A percentile compares a stretch with the other conserved stretches of the same genome.
These are phyloP conservation scores for Stenoptilia bipunctidactyla DNA, from an alignment of 2,888 invertebrate species.

Conservation along the genomic window DNA sequence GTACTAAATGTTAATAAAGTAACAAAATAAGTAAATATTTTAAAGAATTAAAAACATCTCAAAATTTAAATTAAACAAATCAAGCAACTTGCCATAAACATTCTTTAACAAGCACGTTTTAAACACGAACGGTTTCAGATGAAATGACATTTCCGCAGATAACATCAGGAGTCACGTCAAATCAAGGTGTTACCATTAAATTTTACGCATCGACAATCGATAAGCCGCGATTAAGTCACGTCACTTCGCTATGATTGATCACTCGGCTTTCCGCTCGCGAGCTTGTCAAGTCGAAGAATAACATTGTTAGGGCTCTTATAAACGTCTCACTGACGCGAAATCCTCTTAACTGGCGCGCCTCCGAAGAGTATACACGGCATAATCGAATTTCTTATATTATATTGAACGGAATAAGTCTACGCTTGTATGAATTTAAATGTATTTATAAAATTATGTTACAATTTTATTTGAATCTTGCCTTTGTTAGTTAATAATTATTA, in stretches of 20 bases:
- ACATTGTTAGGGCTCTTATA: slow-evolving; percentile 62
- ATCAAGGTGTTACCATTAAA: neutral
- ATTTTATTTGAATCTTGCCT: too few species aligned
- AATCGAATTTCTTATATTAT: slow-evolving; percentile 15
- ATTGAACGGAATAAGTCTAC: neutral
- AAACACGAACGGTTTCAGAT: too few species aligned
- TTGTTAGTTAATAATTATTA: too few species aligned
- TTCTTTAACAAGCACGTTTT: too few species aligned
- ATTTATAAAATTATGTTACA: too few species aligned
- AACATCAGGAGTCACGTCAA: neutral
- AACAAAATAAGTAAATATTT: too few species aligned
- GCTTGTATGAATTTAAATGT: neutral
- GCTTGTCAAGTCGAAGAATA: slow-evolving; percentile 63
- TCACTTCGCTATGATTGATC: slow-evolving; percentile 58
- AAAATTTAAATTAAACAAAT: too few species aligned
- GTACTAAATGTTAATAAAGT: too few species aligned
- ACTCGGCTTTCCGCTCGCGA: slow-evolving; percentile 36
- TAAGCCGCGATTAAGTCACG: slow-evolving; percentile 25
- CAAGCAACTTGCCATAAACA: too few species aligned
- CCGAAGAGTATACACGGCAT: slow-evolving; percentile 23
- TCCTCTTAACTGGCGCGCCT: slow-evolving; percentile 40
- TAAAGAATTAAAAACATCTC: too few species aligned
- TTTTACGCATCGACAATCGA: slow-evolving; percentile 22
- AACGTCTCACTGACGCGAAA: slow-evolving; percentile 51
- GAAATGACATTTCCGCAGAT: neutral